Evolutionary conservation across 2,888 invertebrate genomes (phyloP).

Genomic region (Tricholauxania praeusta): DNA sequence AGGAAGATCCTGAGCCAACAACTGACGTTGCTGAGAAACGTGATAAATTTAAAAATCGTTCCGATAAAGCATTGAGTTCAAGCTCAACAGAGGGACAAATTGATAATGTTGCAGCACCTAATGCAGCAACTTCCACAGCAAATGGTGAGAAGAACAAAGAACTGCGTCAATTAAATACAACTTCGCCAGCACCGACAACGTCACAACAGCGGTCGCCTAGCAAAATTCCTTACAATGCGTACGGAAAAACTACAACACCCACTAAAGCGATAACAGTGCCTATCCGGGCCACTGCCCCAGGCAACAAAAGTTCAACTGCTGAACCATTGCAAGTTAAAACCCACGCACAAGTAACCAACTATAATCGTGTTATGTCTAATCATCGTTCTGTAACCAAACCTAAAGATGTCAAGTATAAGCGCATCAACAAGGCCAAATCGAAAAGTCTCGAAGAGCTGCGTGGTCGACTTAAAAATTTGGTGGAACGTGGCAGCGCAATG

Average conservation of each 20-base stretch:
- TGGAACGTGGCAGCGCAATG: constrained; percentile 75
- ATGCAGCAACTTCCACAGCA: constrained; percentile 36
- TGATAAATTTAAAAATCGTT: constrained; percentile 67
- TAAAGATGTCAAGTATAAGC: constrained; percentile 91
- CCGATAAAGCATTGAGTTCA: constrained; percentile 65
- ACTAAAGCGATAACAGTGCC: constrained; percentile 57
- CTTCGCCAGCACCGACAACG: constrained; percentile 41
- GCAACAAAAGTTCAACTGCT: constrained; percentile 32
- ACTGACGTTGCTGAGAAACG: constrained; percentile 72
- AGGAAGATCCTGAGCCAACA: constrained; percentile 80
- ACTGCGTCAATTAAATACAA: constrained; percentile 26
- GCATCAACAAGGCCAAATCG: constrained; percentile 91
- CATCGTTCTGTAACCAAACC: constrained; percentile 91
- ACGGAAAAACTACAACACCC: constrained; percentile 40
- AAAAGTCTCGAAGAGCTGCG: constrained; percentile 88
- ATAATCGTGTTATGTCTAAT: constrained; percentile 90
- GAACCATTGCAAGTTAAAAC: constrained; percentile 43
- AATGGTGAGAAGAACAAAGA: constrained; percentile 32
- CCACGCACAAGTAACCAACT: constrained; percentile 75
- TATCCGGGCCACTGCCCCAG: constrained; percentile 42
- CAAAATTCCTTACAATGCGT: constrained; percentile 33
- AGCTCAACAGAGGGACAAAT: constrained; percentile 64
- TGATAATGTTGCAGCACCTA: constrained; percentile 44
- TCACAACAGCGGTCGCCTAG: background rate
- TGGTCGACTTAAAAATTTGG: constrained; percentile 86